These are phyloP conservation scores for Strix occidentalis DNA, from an alignment of 2,797 vertebrate genomes.

Conservation along the genomic window DNA sequence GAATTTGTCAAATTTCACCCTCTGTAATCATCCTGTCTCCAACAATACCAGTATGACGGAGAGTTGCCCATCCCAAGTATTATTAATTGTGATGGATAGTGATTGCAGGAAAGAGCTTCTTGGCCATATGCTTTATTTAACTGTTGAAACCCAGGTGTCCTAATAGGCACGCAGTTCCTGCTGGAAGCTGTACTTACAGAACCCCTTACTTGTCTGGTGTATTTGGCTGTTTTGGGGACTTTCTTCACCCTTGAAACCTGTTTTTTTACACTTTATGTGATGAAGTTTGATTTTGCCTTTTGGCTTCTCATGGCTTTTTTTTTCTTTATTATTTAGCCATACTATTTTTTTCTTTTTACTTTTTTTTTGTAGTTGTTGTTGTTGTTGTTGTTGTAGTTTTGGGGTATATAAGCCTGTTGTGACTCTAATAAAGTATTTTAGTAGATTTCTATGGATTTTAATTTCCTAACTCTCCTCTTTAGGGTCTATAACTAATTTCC, in stretches of 20 bases:
- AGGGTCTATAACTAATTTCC: not conserved
- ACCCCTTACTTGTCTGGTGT: conserved; percentile 45
- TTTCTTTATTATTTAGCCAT: conserved; percentile 3
- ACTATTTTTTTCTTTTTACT: not conserved
- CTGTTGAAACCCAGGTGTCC: conserved; percentile 4
- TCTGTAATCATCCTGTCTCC: conserved; percentile 8
- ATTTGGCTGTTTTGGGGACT: conserved; percentile 35
- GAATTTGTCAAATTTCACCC: not conserved
- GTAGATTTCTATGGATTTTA: conserved; percentile 51
- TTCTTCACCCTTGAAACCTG: conserved; percentile 36
- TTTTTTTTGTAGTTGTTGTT: not conserved
- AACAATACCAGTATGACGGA: not conserved
- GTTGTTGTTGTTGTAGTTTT: not conserved
- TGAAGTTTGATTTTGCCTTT: conserved; percentile 43
- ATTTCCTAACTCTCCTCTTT: conserved; percentile 17
- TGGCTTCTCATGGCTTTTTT: conserved; percentile 35
- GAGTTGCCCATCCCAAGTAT: not conserved
- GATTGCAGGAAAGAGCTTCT: conserved; percentile 56
- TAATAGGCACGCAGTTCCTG: not conserved
- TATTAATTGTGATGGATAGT: conserved; percentile 34
- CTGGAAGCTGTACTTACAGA: conserved; percentile 35
- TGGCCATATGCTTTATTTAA: conserved; percentile 34
- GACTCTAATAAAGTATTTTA: conserved; percentile 23
- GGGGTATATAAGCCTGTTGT: not conserved
- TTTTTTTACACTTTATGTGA: conserved; percentile 23